Percentiles rank a stretch among this genome's conserved stretches.
phyloP scores from a whole-genome alignment of 2,888 invertebrate genomes.

The Noctua pronuba region DNA sequence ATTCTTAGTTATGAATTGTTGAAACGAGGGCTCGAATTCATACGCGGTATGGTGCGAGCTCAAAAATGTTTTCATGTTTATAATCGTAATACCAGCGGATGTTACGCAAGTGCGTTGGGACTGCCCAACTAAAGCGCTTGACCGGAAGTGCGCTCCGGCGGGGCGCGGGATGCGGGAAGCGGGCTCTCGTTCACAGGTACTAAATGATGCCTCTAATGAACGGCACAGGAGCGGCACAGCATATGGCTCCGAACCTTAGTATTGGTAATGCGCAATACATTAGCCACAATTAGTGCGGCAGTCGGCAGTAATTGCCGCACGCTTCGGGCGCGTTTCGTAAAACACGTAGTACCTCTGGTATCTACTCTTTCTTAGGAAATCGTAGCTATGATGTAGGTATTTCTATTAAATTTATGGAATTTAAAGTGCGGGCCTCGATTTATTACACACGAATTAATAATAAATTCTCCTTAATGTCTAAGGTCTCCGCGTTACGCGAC shows the following conservation, averaged over 20 bases:
- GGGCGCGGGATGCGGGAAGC: slow-evolving; percentile 55
- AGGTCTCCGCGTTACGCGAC: slow-evolving; percentile 50
- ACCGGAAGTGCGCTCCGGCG: slow-evolving; percentile 80
- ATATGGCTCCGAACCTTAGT: slow-evolving; percentile 69
- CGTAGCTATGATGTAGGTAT: slow-evolving; percentile 53
- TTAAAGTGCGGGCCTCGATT: slow-evolving; percentile 51
- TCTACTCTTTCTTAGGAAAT: slow-evolving; percentile 55
- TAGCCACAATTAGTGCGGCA: slow-evolving; percentile 69
- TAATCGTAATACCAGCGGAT: slow-evolving; percentile 80
- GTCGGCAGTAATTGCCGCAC: slow-evolving; percentile 68
- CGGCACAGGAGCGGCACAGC: slow-evolving; percentile 69
- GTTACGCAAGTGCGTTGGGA: slow-evolving; percentile 81
- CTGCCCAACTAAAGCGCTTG: slow-evolving; percentile 78
- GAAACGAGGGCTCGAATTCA: slow-evolving; percentile 30
- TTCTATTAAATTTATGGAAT: slow-evolving; percentile 66
- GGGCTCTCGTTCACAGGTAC: slow-evolving; percentile 67
- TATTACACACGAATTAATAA: slow-evolving; percentile 51
- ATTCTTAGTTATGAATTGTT: slow-evolving; percentile 27
- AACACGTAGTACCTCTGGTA: slow-evolving; percentile 48
- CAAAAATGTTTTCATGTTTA: slow-evolving; percentile 72
- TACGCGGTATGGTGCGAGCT: slow-evolving; percentile 36
- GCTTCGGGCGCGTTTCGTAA: slow-evolving; percentile 68
- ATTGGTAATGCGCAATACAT: slow-evolving; percentile 75
- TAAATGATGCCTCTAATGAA: slow-evolving; percentile 78
- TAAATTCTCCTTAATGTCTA: slow-evolving; percentile 59